Conservation (phyloP, 2,888 invertebrate genomes). For the Darwinula stevensoni region DNA sequence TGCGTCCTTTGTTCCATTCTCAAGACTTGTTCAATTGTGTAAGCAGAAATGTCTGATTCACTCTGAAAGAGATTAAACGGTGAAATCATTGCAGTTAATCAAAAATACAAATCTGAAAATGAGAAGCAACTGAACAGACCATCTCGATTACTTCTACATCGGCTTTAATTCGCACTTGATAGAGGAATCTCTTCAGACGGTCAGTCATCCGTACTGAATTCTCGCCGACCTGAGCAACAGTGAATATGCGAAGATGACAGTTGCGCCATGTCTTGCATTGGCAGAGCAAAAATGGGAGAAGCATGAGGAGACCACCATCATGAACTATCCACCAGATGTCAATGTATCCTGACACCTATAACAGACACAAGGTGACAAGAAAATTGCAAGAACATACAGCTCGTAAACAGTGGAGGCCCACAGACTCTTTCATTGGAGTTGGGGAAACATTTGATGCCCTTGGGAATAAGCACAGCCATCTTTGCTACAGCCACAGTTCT, state of each 20-base stretch:
- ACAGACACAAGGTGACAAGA: too few species aligned
- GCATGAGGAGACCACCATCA: constrained; percentile 91
- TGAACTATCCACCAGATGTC: constrained; percentile 99
- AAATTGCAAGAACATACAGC: too few species aligned
- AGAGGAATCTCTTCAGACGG: constrained; percentile 87
- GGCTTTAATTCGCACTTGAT: constrained; percentile 84
- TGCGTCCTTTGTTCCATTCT: constrained; percentile 98
- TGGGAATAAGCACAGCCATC: constrained; percentile 86
- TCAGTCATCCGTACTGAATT: constrained; percentile 99
- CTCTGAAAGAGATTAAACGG: constrained; percentile 28
- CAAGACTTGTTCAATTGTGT: constrained; percentile 89
- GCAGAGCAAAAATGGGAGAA: constrained; percentile 73
- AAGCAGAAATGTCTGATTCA: constrained; percentile 91
- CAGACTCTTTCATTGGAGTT: constrained; percentile 56
- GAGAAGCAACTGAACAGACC: constrained; percentile 36
- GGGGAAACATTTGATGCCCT: constrained; percentile 91
- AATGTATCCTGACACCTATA: constrained; percentile 60
- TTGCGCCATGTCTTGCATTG: constrained; percentile 95
- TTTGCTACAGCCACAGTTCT: constrained; percentile 50
- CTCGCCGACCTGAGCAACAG: constrained; percentile 95
- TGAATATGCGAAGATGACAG: constrained; percentile 93
- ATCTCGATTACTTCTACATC: constrained; percentile 97
- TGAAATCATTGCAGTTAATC: constrained; percentile 5
- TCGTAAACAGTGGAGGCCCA: too few species aligned
- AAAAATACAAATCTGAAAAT: constrained; percentile 7